These are phyloP conservation scores for Myripristis jacobus DNA, from an alignment of 2,797 vertebrate genomes.

Conservation along the genomic window DNA sequence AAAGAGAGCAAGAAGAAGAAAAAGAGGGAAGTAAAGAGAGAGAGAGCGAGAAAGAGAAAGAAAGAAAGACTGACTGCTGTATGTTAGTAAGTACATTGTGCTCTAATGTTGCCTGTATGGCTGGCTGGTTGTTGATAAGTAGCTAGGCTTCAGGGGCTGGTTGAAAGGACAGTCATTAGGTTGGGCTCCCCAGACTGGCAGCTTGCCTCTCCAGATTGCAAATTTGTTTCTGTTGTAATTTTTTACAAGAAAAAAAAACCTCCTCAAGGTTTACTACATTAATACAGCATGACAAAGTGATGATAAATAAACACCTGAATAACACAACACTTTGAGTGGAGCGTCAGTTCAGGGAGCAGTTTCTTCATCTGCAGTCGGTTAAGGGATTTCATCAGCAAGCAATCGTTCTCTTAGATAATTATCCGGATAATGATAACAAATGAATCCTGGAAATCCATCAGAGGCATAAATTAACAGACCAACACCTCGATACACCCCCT, in stretches of 20 bases:
- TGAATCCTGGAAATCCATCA: constrained; percentile 1
- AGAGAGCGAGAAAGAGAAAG: constrained; percentile 52
- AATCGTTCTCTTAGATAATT: constrained; percentile 13
- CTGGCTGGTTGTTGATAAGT: constrained; percentile 81
- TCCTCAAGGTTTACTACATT: constrained; percentile 45
- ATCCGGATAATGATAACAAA: background rate
- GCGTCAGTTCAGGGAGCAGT: background rate
- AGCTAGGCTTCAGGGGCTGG: constrained; percentile 65
- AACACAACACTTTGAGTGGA: background rate
- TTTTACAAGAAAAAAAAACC: constrained; percentile 52
- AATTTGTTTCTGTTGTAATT: constrained; percentile 57
- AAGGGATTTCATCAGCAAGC: constrained; percentile 7
- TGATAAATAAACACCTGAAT: constrained; percentile 9
- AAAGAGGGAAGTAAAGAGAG: background rate
- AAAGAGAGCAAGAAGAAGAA: constrained; percentile 58
- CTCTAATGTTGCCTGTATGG: constrained; percentile 77
- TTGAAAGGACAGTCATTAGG: constrained; percentile 77
- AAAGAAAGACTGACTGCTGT: constrained; percentile 76
- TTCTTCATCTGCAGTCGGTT: constrained; percentile 14
- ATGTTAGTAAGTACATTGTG: constrained; percentile 80
- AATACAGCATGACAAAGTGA: constrained; percentile 37
- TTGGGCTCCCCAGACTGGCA: constrained; percentile 62
- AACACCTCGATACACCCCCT: background rate
- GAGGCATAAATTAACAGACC: background rate
- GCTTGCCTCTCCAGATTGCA: constrained; percentile 59